A percentile compares a stretch with the other conserved stretches of the same genome.
These are phyloP conservation scores for Murina feae DNA, from an alignment of 2,113 vertebrate species.

Conservation along the genomic window DNA sequence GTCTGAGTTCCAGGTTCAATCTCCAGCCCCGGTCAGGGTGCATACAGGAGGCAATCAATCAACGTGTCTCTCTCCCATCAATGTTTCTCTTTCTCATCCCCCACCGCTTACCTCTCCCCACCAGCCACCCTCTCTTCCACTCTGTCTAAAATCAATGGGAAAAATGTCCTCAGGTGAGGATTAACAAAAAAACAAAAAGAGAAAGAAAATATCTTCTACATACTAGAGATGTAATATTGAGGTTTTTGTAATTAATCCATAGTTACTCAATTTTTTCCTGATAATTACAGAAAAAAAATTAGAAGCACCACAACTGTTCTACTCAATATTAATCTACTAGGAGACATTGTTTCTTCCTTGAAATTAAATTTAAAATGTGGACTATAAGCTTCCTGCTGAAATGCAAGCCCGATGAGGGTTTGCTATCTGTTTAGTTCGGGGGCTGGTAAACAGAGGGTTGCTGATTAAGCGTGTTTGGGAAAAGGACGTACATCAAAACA, in stretches of 20 bases:
- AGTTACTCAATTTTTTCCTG: not conserved
- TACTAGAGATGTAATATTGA: not conserved
- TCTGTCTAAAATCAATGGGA: no score
- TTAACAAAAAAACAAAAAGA: no score
- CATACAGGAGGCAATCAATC: no score
- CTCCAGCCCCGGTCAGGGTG: no score
- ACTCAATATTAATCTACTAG: not conserved
- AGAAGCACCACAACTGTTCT: not conserved
- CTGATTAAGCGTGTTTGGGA: not conserved
- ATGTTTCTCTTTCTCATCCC: no score
- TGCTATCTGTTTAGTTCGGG: not conserved
- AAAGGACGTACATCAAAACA: not conserved
- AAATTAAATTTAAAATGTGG: constrained; percentile 3
- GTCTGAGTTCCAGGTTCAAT: no score
- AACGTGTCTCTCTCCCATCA: no score
- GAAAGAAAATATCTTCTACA: not conserved
- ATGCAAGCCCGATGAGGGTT: not conserved
- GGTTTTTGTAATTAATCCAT: not conserved
- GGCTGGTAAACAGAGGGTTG: not conserved
- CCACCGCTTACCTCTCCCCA: no score
- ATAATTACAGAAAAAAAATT: not conserved
- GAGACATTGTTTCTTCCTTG: not conserved
- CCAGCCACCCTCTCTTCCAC: no score
- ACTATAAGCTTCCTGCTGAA: not conserved
- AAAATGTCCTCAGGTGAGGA: no score